Evolutionary conservation across 2,113 vertebrate genomes (phyloP).

Genomic region (Pelusios castaneus): DNA sequence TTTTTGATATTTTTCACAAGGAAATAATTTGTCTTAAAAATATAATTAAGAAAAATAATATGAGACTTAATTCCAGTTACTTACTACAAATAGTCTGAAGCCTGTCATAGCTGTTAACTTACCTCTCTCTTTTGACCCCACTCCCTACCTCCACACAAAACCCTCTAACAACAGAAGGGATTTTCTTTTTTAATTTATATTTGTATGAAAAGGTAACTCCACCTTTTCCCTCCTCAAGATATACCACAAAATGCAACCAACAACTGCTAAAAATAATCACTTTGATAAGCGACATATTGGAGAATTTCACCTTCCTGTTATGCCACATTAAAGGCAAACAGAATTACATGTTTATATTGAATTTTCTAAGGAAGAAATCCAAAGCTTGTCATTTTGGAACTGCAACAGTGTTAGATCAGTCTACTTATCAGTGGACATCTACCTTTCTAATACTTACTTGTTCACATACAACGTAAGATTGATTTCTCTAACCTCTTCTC

Average conservation of each 20-base stretch:
- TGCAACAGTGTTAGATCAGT: background rate
- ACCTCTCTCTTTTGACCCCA: background rate
- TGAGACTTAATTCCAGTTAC: background rate
- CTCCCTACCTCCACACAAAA: background rate
- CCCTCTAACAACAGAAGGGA: background rate
- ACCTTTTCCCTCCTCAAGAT: background rate
- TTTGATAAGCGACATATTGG: background rate
- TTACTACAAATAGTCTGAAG: background rate
- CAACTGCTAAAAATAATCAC: background rate
- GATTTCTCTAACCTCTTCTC: background rate
- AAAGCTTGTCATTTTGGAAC: background rate
- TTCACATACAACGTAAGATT: fast-evolving
- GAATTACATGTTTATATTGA: fast-evolving
- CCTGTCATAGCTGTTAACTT: background rate
- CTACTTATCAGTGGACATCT: background rate
- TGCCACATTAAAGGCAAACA: background rate
- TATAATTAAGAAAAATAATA: background rate
- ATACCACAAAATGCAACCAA: background rate
- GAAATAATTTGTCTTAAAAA: background rate
- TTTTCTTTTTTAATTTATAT: background rate
- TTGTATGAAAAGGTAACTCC: background rate
- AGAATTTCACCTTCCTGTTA: background rate
- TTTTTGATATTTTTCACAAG: background rate
- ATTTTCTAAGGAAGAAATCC: background rate
- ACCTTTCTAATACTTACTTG: background rate